Conservation (phyloP, 2,113 vertebrate species). For the Bujurquina vittata region DNA sequence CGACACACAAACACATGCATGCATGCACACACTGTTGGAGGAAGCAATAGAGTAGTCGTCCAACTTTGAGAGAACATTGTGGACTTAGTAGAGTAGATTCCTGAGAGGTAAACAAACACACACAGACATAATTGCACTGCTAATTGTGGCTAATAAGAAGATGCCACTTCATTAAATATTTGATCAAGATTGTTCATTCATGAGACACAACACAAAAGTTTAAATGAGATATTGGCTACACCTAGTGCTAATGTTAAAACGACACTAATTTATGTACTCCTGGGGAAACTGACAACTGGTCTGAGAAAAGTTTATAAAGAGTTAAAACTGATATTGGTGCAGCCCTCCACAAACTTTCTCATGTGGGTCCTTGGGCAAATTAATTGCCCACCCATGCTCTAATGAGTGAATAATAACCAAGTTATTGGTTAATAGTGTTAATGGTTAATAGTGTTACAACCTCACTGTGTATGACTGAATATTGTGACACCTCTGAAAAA, state of each 20-base stretch:
- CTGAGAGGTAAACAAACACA: slow-evolving; percentile 76
- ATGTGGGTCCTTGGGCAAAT: neutral
- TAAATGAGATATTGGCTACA: neutral
- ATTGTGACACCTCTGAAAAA: too few species aligned
- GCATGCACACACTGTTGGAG: slow-evolving; percentile 65
- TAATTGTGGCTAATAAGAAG: slow-evolving; percentile 58
- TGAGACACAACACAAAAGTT: neutral
- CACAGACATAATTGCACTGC: slow-evolving; percentile 57
- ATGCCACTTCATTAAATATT: slow-evolving; percentile 58
- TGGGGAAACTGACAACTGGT: neutral
- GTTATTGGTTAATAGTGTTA: too few species aligned
- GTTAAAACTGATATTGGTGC: neutral
- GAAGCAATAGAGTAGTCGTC: slow-evolving; percentile 52
- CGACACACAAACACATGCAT: slow-evolving; percentile 65
- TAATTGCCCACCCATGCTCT: neutral
- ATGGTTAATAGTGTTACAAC: too few species aligned
- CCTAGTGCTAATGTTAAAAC: neutral
- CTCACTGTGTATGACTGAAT: too few species aligned
- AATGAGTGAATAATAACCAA: neutral
- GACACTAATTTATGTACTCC: neutral
- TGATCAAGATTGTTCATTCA: slow-evolving; percentile 44
- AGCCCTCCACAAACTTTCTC: neutral
- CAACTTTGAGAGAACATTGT: slow-evolving; percentile 73
- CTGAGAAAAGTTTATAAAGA: neutral
- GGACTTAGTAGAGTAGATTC: slow-evolving; percentile 76